Evolutionary conservation across 2,797 vertebrate species (phyloP), one percentile per base, ranked within the genome.

Genomic region (Anguilla obscura): DNA sequence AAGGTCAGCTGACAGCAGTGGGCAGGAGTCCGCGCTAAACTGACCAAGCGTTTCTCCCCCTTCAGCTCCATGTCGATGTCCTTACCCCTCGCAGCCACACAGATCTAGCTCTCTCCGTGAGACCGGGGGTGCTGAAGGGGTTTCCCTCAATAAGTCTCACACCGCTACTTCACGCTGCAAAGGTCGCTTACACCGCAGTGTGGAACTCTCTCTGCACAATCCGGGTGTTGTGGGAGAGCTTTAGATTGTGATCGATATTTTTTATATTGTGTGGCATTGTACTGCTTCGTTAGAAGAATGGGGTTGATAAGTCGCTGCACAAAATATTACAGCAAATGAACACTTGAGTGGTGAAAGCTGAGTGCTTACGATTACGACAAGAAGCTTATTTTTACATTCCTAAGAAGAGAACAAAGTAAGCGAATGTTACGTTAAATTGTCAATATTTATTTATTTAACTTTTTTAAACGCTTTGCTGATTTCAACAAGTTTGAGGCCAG

Each of bases 401-500:
- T 74, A 10, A 33, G 63, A 24, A n/a, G 24, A 27, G 63, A 66
- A 66, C 63, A 66, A 66, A 66, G 63, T 9, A 5, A 79, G 74
- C 16, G 3, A 40, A 79, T 76, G 2, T 76, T 16, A 69, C n/a
- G n/a, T 69, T 24, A 60, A 60, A 16, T 60, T 16, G 3, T 60
- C 3, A 16, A 10, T 74, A 12, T 71, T 30, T 74, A 14, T 74
- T 30, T 30, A 0, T 71, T 27, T 14, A 33, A 30, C 3, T 27
- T 6, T 76, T 84, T 89, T 63, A 88, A 90, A 91, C 87, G 86
- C 83, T 6, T 85, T 79, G 89, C 88, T 79, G 0, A 90, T 93
- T 76, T 91, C 27, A 88, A 92, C 92, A 16, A 83, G 80, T 90
- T 87, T 89, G 89, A 88, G 90, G 91, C 90, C 88, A 88, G 91